These are phyloP conservation scores for Cactoblastis cactorum DNA, from an alignment of 2,888 invertebrate species.

Conservation along the genomic window DNA sequence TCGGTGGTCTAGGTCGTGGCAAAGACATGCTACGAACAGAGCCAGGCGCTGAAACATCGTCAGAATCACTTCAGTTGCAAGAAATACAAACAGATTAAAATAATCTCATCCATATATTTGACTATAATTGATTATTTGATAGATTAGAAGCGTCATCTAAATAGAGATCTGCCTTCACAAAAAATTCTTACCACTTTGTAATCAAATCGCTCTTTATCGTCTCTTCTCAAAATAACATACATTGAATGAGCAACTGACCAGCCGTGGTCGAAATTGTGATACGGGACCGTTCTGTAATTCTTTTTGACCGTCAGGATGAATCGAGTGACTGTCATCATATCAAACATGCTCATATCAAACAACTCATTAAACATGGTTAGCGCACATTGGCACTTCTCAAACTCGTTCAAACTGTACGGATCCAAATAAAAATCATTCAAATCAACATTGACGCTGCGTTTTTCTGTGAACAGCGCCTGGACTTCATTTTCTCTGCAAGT, in stretches of 20 bases:
- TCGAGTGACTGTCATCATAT: conserved; percentile 82
- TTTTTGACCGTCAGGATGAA: conserved; percentile 91
- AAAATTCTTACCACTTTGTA: conserved; percentile 45
- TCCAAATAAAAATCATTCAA: conserved; percentile 84
- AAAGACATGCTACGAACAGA: conserved; percentile 88
- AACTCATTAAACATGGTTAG: conserved; percentile 88
- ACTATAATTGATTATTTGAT: too few species aligned
- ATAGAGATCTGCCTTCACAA: background rate
- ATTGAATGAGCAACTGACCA: conserved; percentile 92
- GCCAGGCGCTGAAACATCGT: conserved; percentile 86
- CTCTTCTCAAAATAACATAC: conserved; percentile 84
- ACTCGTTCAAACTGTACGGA: conserved; percentile 83
- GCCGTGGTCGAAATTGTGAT: conserved; percentile 94
- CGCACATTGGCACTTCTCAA: conserved; percentile 85
- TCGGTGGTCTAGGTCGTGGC: conserved; percentile 92
- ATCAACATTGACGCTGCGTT: conserved; percentile 32
- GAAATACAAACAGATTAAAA: too few species aligned
- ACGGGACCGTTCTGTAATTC: conserved; percentile 90
- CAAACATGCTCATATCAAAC: conserved; percentile 83
- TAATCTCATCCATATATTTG: too few species aligned
- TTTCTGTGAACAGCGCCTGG: conserved; percentile 36
- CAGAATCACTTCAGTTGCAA: too few species aligned
- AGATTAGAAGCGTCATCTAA: too few species aligned
- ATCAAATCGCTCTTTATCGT: conserved; percentile 37
- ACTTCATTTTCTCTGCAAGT: conserved; percentile 88